These are phyloP conservation scores for Trichopria drosophilae DNA, from an alignment of 2,888 invertebrate species.

Conservation along the genomic window DNA sequence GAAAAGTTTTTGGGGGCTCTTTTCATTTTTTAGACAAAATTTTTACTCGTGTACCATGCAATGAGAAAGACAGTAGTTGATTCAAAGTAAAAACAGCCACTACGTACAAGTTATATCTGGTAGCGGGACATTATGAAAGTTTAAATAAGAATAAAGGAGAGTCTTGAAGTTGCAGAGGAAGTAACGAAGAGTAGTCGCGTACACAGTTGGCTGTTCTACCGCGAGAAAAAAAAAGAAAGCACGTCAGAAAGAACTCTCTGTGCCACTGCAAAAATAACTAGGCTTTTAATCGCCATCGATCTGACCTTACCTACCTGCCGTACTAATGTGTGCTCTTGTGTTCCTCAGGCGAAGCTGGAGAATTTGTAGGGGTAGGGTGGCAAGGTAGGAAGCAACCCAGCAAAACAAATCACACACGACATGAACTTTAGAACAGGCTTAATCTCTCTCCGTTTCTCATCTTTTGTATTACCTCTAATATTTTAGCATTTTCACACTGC, in stretches of 20 bases:
- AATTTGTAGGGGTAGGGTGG: constrained; percentile 77
- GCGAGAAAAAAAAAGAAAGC: constrained; percentile 40
- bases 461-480: constrained; percentile 32
- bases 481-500: constrained; percentile 40
- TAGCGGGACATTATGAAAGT: too few relatives aligned
- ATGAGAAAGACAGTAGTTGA: too few relatives aligned
- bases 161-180: too few relatives aligned
- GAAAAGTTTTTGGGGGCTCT: too few relatives aligned
- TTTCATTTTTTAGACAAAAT: too few relatives aligned
- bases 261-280: constrained; percentile 56
- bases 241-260: constrained; percentile 40
- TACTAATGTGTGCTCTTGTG: constrained; percentile 66
- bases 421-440: constrained; percentile 56
- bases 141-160: too few relatives aligned
- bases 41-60: too few relatives aligned
- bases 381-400: constrained; percentile 69
- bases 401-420: constrained; percentile 61
- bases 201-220: too few relatives aligned
- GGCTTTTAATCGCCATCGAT: constrained; percentile 56
- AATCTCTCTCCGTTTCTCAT: constrained; percentile 41
- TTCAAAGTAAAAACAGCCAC: too few relatives aligned
- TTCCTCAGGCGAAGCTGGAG: constrained; percentile 75
- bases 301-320: constrained; percentile 59
- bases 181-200: too few relatives aligned
- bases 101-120: too few relatives aligned